Evolutionary conservation across 2,797 vertebrate species (phyloP).

Genomic region (Galagoides demidoff): DNA sequence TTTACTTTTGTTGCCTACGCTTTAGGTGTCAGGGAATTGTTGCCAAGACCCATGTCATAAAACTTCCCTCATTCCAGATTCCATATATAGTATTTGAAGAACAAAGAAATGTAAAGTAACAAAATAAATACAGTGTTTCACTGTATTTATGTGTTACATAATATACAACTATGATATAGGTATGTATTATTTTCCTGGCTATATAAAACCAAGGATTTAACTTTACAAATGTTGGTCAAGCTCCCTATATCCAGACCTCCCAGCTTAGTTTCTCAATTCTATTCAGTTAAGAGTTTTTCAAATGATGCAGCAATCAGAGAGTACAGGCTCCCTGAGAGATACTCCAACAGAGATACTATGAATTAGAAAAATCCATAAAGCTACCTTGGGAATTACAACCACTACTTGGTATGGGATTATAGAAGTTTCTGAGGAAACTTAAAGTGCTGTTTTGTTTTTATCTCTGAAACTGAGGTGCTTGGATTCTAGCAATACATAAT

Average conservation of each 20-base stretch:
- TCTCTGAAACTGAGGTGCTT: constrained; percentile 1
- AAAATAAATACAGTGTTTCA: not conserved
- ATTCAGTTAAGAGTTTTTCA: constrained; percentile 33
- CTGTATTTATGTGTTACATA: not conserved
- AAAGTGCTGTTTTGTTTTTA: constrained; percentile 33
- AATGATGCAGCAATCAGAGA: constrained; percentile 45
- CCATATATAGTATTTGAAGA: constrained; percentile 5
- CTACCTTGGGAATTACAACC: not conserved
- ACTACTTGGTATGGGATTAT: not conserved
- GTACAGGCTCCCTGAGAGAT: not conserved
- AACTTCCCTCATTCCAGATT: not conserved
- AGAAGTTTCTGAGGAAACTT: not conserved
- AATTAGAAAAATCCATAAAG: constrained; percentile 48
- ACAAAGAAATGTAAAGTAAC: not conserved
- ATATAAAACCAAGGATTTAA: constrained; percentile 16
- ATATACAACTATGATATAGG: not conserved
- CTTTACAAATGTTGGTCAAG: not conserved
- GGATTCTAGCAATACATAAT: constrained; percentile 48
- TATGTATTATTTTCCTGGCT: constrained; percentile 20
- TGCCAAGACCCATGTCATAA: not conserved
- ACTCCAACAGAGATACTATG: not conserved
- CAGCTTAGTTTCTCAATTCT: constrained; percentile 39
- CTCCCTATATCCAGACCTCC: not conserved
- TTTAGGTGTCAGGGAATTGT: not conserved
- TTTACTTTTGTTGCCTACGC: not conserved